These are phyloP conservation scores for Himantopus leucocephalus DNA, from an alignment of 2,113 vertebrate species.

Conservation along the genomic window DNA sequence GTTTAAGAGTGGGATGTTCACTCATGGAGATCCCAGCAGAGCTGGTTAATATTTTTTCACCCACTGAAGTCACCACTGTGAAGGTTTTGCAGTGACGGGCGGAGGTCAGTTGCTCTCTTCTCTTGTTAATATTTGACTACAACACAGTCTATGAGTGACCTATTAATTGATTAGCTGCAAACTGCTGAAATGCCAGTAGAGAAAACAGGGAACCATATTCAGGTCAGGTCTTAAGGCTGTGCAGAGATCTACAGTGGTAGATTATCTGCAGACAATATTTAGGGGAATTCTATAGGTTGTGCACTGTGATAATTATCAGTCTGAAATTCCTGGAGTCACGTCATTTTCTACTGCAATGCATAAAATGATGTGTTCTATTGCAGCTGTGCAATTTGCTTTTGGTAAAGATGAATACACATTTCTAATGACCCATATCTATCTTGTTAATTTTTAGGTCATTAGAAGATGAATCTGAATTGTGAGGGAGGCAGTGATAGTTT, in stretches of 20 bases:
- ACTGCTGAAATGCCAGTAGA: slow-evolving; percentile 25
- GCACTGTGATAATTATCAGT: not conserved
- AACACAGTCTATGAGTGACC: slow-evolving; percentile 24
- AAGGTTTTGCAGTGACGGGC: not conserved
- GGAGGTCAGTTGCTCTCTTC: not conserved
- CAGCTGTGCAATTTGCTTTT: not conserved
- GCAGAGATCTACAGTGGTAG: not conserved
- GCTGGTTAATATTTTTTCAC: not conserved
- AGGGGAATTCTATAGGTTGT: not conserved
- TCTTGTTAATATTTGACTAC: slow-evolving; percentile 43
- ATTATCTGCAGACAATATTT: not conserved
- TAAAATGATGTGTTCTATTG: not conserved
- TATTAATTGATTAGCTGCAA: slow-evolving; percentile 42
- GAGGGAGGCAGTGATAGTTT: not conserved
- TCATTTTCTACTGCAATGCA: not conserved
- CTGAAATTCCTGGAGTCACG: not conserved
- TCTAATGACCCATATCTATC: not conserved
- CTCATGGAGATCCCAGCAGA: not conserved
- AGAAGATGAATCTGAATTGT: not conserved
- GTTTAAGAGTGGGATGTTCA: not conserved
- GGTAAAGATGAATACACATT: not conserved
- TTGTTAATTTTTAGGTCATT: not conserved
- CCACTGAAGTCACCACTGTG: not conserved
- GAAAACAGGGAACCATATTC: not conserved
- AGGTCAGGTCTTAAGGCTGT: not conserved